Evolutionary conservation across 2,797 vertebrate genomes (phyloP).

Genomic region (Neosilurus hyrtlii): DNA sequence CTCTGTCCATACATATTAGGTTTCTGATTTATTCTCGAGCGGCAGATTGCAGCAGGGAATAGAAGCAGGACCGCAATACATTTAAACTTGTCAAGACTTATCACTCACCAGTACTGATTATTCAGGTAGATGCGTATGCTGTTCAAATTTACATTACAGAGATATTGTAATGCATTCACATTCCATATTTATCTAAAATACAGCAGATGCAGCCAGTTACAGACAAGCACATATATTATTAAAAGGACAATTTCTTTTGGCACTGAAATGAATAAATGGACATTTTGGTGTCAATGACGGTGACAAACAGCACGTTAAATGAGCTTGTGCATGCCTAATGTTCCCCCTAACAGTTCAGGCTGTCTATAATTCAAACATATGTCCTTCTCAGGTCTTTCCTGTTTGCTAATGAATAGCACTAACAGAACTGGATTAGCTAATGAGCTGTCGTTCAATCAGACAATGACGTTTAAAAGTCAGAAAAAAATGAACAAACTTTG

Average conservation of each 20-base stretch:
- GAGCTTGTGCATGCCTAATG: constrained; percentile 57
- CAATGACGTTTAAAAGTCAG: constrained; percentile 45
- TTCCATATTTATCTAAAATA: constrained; percentile 60
- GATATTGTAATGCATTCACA: constrained; percentile 57
- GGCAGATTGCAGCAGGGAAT: constrained; percentile 20
- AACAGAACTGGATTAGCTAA: constrained; percentile 29
- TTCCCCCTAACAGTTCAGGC: constrained; percentile 53
- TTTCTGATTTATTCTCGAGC: constrained; percentile 18
- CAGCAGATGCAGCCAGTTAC: constrained; percentile 54
- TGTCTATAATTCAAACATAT: constrained; percentile 59
- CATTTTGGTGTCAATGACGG: constrained; percentile 51
- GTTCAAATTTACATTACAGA: constrained; percentile 43
- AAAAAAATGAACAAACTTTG: neutral
- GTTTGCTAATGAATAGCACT: constrained; percentile 25
- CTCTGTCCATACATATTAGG: constrained; percentile 2
- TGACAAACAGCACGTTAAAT: constrained; percentile 63
- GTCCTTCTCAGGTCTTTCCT: constrained; percentile 44
- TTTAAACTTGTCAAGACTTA: constrained; percentile 31
- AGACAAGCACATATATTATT: constrained; percentile 49
- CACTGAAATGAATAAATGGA: constrained; percentile 60
- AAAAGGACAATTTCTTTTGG: constrained; percentile 54
- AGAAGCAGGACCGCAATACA: constrained; percentile 5
- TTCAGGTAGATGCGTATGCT: constrained; percentile 34
- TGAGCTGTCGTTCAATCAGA: constrained; percentile 37
- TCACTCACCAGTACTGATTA: constrained; percentile 29